Percentiles rank a stretch among this genome's conserved stretches.
phyloP scores from a whole-genome alignment of 2,113 vertebrate species.

The Plecturocebus donacophilus region DNA sequence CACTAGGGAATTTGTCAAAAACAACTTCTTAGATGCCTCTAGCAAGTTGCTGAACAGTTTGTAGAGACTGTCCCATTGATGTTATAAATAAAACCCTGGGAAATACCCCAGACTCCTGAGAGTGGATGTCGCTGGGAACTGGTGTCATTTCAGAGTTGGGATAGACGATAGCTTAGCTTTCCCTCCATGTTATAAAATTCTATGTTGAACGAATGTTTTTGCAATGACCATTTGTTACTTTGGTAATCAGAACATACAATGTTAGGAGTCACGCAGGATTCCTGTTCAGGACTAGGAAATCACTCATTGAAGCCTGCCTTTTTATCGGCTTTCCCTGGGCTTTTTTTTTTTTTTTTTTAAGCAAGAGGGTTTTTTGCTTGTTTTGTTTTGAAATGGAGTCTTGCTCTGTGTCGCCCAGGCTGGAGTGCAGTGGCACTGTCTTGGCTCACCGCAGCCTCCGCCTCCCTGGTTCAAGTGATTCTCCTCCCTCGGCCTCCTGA shows the following conservation, averaged over 20 bases:
- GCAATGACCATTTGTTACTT: not conserved
- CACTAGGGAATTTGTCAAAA: not conserved
- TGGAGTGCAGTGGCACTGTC: too few species aligned
- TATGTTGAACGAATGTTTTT: not conserved
- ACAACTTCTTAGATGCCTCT: not conserved
- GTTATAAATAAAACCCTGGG: not conserved
- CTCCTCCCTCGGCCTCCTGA: too few species aligned
- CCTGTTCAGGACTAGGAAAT: not conserved
- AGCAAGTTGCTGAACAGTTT: not conserved
- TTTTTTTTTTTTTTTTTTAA: not conserved
- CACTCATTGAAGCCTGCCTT: not conserved
- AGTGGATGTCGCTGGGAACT: accelerated
- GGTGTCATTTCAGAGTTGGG: not conserved
- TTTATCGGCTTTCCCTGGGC: not conserved
- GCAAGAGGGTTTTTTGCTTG: too few species aligned
- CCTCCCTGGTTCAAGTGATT: too few species aligned
- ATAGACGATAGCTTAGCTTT: not conserved
- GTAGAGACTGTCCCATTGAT: accelerated
- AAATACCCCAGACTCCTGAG: not conserved
- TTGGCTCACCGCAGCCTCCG: too few species aligned
- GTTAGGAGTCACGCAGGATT: not conserved
- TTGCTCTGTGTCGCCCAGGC: too few species aligned
- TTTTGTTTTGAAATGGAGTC: too few species aligned
- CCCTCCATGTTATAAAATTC: not conserved
- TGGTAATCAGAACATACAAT: not conserved